A percentile compares a stretch with the other conserved stretches of the same genome.
Evolutionary conservation across 2,888 invertebrate genomes (phyloP).

Genomic region (Congeria kusceri): DNA sequence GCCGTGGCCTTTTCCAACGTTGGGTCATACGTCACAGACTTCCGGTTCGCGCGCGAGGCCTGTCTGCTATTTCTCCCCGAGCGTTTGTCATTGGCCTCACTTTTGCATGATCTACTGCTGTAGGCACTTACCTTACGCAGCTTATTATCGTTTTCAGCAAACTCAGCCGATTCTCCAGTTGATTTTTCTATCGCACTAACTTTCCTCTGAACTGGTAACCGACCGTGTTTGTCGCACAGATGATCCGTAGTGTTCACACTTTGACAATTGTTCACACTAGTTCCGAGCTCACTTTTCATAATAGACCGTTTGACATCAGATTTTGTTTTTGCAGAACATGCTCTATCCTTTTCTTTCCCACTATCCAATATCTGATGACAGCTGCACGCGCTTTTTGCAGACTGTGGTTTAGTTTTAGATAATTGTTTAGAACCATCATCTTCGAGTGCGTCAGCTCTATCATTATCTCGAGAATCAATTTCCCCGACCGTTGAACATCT

Average conservation of each 20-base stretch:
- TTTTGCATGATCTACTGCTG: neutral
- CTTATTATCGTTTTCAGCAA: neutral
- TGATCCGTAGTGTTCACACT: neutral
- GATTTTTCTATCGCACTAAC: neutral
- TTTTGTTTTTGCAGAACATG: neutral
- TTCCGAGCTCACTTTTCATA: neutral
- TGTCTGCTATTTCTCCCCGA: neutral
- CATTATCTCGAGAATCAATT: neutral
- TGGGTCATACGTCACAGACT: slow-evolving; percentile 67
- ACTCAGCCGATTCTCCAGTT: neutral
- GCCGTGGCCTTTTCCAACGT: slow-evolving; percentile 69
- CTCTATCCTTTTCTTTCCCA: neutral
- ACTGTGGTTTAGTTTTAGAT: neutral
- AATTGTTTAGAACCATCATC: neutral
- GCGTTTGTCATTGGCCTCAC: neutral
- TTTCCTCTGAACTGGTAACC: neutral
- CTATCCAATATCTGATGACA: too few species aligned
- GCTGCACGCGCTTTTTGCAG: neutral
- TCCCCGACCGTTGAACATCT: neutral
- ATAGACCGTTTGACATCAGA: too few species aligned
- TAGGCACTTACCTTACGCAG: neutral
- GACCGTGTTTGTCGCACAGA: neutral
- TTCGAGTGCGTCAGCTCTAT: neutral
- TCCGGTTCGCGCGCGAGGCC: slow-evolving; percentile 17
- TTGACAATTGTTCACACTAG: neutral